phyloP scores from a whole-genome alignment of 2,113 vertebrate genomes.

The Quiscalus mexicanus region DNA sequence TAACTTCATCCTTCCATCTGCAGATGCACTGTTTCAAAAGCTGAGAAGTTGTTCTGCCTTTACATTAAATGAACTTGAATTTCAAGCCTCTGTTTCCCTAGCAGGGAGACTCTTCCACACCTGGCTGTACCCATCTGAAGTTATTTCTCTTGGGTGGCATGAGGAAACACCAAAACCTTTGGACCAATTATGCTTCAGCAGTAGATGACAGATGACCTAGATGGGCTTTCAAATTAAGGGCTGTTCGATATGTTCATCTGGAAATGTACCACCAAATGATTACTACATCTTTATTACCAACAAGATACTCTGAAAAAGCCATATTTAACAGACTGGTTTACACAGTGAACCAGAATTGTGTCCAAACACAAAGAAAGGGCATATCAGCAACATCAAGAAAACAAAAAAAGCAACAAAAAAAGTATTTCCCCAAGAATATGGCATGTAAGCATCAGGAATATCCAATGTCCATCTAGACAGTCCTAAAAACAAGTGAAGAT shows the following conservation, averaged over 20 bases:
- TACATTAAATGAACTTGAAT: not conserved
- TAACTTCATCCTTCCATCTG: not conserved
- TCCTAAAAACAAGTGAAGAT: not conserved
- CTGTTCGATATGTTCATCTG: not conserved
- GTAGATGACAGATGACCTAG: not conserved
- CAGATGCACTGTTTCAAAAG: not conserved
- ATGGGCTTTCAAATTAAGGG: conserved; percentile 2
- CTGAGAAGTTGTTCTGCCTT: not conserved
- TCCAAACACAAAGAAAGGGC: not conserved
- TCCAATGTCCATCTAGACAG: too few species aligned
- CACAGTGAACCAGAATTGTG: not conserved
- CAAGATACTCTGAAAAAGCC: not conserved
- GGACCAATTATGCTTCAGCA: not conserved
- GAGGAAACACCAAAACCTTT: not conserved
- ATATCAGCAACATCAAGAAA: rapidly evolving
- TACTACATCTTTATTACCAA: not conserved
- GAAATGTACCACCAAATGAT: not conserved
- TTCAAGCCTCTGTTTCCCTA: not conserved
- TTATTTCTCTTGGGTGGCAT: not conserved
- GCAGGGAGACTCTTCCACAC: not conserved
- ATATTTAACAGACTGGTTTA: not conserved
- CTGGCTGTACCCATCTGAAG: not conserved
- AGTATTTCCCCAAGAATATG: too few species aligned
- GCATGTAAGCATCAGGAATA: not conserved
- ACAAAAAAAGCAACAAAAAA: rapidly evolving